phyloP scores from a whole-genome alignment of 2,113 vertebrate species.

The Apus apus region DNA sequence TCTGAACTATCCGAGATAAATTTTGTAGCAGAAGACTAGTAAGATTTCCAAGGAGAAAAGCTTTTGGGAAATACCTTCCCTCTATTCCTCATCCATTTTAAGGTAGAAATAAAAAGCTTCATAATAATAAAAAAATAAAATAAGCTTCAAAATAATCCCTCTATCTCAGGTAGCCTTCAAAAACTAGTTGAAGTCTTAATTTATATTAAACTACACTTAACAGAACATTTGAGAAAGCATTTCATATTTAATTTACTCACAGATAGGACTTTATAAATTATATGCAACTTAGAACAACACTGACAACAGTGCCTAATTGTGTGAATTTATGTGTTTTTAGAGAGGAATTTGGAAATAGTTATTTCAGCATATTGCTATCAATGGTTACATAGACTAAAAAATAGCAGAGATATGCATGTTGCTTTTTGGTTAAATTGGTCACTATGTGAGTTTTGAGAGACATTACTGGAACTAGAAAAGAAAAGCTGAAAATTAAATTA shows the following conservation, averaged over 20 bases:
- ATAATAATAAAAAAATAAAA: background rate
- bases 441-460: background rate
- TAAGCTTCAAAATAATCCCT: background rate
- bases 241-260: background rate
- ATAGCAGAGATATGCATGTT: background rate
- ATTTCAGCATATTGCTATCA: background rate
- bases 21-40: background rate
- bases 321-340: background rate
- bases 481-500: background rate
- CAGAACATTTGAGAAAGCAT: background rate
- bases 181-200: background rate
- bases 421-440: background rate
- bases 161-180: background rate
- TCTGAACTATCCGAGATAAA: background rate
- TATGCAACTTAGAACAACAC: background rate
- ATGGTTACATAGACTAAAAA: background rate
- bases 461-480: background rate
- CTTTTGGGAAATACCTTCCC: background rate
- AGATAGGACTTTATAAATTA: background rate
- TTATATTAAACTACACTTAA: background rate
- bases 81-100: background rate
- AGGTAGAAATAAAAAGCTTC: background rate
- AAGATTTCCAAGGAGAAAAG: background rate
- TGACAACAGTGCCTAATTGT: background rate
- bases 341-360: background rate